These are phyloP conservation scores for Scopus umbretta DNA, from an alignment of 2,113 vertebrate genomes.

Conservation along the genomic window DNA sequence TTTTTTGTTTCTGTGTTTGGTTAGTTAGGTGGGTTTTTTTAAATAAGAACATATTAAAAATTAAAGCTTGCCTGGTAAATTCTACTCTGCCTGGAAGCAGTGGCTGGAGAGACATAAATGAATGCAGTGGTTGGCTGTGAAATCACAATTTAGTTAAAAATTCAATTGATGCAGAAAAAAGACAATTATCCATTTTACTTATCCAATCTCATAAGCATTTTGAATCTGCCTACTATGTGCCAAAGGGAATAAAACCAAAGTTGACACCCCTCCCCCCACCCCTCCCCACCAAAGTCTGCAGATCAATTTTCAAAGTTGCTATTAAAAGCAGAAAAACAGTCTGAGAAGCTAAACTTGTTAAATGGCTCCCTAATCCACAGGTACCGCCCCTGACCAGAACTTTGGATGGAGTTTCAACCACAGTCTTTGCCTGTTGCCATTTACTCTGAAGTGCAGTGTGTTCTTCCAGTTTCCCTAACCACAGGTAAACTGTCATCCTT, in stretches of 20 bases:
- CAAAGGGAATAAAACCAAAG: neutral
- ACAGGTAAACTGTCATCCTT: neutral
- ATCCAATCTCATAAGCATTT: neutral
- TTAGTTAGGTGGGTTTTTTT: neutral
- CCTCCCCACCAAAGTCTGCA: neutral
- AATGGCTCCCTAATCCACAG: neutral
- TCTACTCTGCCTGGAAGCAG: neutral
- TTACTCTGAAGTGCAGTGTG: neutral
- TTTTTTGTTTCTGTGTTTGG: neutral
- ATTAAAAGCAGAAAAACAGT: neutral
- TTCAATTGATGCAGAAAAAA: neutral
- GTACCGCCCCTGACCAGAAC: too few relatives aligned
- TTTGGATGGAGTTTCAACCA: neutral
- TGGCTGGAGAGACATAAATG: neutral
- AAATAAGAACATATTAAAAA: neutral
- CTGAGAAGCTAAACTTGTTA: neutral
- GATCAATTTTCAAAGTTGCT: neutral
- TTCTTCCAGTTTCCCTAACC: neutral
- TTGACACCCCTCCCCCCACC: too few relatives aligned
- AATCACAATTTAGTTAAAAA: neutral
- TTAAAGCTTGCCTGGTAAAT: neutral
- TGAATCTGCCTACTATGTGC: neutral
- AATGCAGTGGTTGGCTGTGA: neutral
- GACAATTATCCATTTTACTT: neutral
- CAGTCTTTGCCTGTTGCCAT: neutral